phyloP scores from a whole-genome alignment of 2,888 invertebrate species.

The Cylindroiulus punctatus region DNA sequence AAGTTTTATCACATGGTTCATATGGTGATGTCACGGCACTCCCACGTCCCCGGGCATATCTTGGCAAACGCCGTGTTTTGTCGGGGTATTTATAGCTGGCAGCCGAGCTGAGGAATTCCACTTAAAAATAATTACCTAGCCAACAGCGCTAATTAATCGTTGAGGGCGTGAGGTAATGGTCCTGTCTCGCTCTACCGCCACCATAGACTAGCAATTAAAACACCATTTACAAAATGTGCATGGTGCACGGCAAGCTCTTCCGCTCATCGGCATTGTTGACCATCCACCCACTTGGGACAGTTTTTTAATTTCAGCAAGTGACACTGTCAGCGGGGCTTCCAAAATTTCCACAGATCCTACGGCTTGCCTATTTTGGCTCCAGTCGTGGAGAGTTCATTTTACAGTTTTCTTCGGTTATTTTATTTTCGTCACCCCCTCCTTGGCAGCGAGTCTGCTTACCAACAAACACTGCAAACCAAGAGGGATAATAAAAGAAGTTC shows the following conservation, averaged over 20 bases:
- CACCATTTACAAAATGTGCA: not conserved
- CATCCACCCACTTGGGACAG: not conserved
- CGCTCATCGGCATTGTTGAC: too few relatives aligned
- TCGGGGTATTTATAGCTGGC: constrained; percentile 17
- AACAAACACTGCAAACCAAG: too few relatives aligned
- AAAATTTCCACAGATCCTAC: not conserved
- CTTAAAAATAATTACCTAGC: constrained; percentile 4
- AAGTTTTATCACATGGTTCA: not conserved
- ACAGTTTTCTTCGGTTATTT: too few relatives aligned
- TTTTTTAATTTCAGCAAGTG: not conserved
- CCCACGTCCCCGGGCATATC: constrained; percentile 2
- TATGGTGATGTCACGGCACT: constrained; percentile 1
- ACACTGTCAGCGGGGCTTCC: not conserved
- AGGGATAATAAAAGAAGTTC: too few relatives aligned
- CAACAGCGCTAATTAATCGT: constrained; percentile 10
- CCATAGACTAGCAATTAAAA: not conserved
- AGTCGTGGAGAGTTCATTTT: not conserved
- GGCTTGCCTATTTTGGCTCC: not conserved
- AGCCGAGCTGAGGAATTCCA: not conserved
- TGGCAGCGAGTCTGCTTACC: too few relatives aligned
- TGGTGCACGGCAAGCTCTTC: not conserved
- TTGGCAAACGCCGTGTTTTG: constrained; percentile 5
- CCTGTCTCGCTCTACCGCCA: not conserved
- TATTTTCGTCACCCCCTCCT: too few relatives aligned
- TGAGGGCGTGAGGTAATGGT: not conserved